phyloP scores from a whole-genome alignment of 1,140 invertebrate species.

The Heliconius hermathena region DNA sequence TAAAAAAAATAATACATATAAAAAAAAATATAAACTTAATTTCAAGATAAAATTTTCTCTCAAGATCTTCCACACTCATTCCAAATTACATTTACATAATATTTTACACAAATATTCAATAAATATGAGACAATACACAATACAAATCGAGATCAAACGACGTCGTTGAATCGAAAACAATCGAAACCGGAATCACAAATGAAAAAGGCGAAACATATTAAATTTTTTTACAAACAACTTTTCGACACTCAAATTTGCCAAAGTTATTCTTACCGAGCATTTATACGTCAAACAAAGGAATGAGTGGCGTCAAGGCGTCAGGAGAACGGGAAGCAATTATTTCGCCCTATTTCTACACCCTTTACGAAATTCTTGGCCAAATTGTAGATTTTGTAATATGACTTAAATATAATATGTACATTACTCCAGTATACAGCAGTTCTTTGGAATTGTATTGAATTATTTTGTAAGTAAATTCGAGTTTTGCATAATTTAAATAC shows the following conservation, averaged over 20 bases:
- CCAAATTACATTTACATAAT: too few species aligned
- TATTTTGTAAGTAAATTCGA: too few species aligned
- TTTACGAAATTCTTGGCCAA: neutral
- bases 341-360: neutral
- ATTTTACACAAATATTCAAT: neutral
- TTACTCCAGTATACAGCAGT: neutral
- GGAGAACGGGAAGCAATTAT: slow-evolving; percentile 8
- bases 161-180: neutral
- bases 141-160: neutral
- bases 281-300: neutral
- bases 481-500: too few species aligned
- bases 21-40: neutral
- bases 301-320: slow-evolving; percentile 1
- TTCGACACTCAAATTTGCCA: neutral
- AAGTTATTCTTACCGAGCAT: slow-evolving; percentile 11
- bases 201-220: neutral
- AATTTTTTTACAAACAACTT: neutral
- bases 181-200: neutral
- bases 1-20: too few species aligned
- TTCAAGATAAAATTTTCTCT: neutral
- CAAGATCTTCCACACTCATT: too few species aligned
- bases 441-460: too few species aligned
- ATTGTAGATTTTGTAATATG: slow-evolving; percentile 12
- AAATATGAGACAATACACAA: neutral
- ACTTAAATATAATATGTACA: neutral